Evolutionary conservation across 2,113 vertebrate genomes (phyloP), one percentile per base, ranked within the genome.

Genomic region (Xenotilapia leptura): DNA sequence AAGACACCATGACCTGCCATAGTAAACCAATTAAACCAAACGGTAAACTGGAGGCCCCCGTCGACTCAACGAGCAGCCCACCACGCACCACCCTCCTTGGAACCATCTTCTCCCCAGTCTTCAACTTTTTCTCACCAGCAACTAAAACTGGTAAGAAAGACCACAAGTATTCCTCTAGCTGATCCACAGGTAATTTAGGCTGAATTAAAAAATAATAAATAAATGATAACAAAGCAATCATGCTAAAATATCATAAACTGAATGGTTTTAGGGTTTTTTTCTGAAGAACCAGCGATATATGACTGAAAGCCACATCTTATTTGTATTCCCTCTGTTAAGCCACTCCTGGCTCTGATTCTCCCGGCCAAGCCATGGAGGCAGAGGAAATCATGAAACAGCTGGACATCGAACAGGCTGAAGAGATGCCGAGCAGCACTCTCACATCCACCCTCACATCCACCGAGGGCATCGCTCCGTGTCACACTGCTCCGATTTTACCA

Each of bases 121-220:
- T 99, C 95, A 99, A 99, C 96, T 99, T 99, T 94, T 99, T 99
- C 96, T 99, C 99, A 97, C 98, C 98, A 97, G 98, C 98, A 97
- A 99, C 97, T 95, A 99, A 99, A 97, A 99, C 98, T 95, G 98
- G 98, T 99, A 95, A 77, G 55, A 65, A 65, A 38, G 60, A 8
- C 33, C 33, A 65, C 11, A 38, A n/a, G 19, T 38, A 38, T 65
- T 65, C 19, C 33, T 38, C 10, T 65, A 65, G 60, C 60, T 3
- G 3, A 65, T 65, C 33, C 33, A 65, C 4, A 13, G 7, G 8
- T 14, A 9, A 8, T 33, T 38, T 53, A 13, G 17, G 21, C n/a
- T 23, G 9, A 5, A 83, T 13, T 33, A 65, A 33, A 23, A 68
- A 68, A 40, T 21, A 21, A 38, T 65, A 36, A 38, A 65, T 65